Evolutionary conservation across 2,113 vertebrate genomes (phyloP), one percentile per base, ranked within the genome.

Genomic region (Progne subis): DNA sequence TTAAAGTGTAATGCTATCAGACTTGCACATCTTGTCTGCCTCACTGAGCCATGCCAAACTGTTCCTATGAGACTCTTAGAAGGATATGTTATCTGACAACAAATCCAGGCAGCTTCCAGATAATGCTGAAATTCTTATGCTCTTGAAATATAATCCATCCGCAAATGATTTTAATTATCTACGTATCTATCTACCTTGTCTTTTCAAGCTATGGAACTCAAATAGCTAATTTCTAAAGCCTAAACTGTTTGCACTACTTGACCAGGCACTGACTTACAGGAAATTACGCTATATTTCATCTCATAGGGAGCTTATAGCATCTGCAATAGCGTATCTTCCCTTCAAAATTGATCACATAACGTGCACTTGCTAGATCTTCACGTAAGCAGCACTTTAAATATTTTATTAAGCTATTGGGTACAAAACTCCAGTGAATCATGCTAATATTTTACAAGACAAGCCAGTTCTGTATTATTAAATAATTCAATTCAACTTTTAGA

Each of bases 271-370:
- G 78, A 63, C 49, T 88, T 89, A 43, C 9, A 0, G 19, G 57
- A 82, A 86, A 89, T 70, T 79, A 79, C 52, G 14, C 41, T 44
- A 10, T 11, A 37, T 88, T 91, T 88, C 49, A 83, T 64, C 78
- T 89, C 52, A 57, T 0, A 69, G 50, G 26, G 72, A 78, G 77
- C 82, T 91, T 83, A 75, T 4, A 81, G 56, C 49, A 65, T 69
- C 65, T 83, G 44, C 59, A 90, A 12, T 32, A 39, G 44, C 7
- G 24, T 86, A 63, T 64, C 72, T 86, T 71, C 53, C 74, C 89
- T 86, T 94, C 60, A 90, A 79, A 95, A 95, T 8, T 80, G 70
- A 95, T 92, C 83, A 91, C 72, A 41, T 88, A 86, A 78, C 78
- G 64, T 74, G 85, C 24, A 79, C 21, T 88, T 92, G 61, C 70